Evolutionary conservation across 2,113 vertebrate genomes (phyloP).

Genomic region (Thamnophis sirtalis): DNA sequence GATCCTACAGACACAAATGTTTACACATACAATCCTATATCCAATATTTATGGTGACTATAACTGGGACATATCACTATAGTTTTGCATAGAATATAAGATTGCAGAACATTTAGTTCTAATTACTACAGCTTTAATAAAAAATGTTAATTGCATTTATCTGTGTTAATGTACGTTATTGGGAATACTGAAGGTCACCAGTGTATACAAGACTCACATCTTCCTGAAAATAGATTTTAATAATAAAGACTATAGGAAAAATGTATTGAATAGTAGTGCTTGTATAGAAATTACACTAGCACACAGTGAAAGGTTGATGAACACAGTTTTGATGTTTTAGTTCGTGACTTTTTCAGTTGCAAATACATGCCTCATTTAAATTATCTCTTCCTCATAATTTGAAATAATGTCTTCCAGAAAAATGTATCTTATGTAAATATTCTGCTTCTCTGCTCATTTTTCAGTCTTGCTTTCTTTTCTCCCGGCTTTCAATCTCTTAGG

Average conservation of each 20-base stretch:
- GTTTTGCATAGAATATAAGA: not conserved
- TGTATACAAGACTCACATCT: not conserved
- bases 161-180: not conserved
- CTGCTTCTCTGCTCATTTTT: not conserved
- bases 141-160: not conserved
- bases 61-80: not conserved
- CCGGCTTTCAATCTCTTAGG: not conserved
- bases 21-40: not conserved
- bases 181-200: not conserved
- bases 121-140: not conserved
- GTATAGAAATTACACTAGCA: not conserved
- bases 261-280: not conserved
- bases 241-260: not conserved
- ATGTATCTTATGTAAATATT: not conserved
- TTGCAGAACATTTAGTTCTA: not conserved
- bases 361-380: not conserved
- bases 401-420: not conserved
- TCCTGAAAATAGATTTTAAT: not conserved
- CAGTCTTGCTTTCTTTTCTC: not conserved
- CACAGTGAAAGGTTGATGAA: not conserved
- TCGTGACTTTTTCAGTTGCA: not conserved
- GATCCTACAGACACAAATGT: not conserved
- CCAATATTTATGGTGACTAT: not conserved
- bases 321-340: not conserved
- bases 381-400: not conserved